Evolutionary conservation across 2,888 invertebrate species (phyloP).

Genomic region (Acrobasis suavella): DNA sequence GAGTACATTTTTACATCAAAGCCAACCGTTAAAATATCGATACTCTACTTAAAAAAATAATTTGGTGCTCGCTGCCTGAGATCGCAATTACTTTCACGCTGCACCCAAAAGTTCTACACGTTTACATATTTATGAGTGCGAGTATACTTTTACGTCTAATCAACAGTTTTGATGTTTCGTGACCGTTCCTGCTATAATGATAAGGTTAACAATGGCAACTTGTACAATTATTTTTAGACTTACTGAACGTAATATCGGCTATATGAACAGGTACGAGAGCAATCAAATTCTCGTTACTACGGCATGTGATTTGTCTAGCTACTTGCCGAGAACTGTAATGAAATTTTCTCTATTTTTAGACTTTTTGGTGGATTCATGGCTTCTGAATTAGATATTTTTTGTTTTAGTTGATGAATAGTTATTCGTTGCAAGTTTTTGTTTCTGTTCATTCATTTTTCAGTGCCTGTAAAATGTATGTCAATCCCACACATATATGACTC

Average conservation of each 20-base stretch:
- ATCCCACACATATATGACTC: no score
- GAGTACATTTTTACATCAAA: background rate
- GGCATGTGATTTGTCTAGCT: slow-evolving; percentile 33
- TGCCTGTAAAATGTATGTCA: no score
- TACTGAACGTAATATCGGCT: slow-evolving; percentile 19
- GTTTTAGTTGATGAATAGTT: background rate
- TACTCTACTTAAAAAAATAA: slow-evolving; percentile 22
- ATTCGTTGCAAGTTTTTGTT: background rate
- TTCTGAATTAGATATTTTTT: background rate
- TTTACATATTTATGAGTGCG: slow-evolving; percentile 24
- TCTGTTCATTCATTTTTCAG: no score
- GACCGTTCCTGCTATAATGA: background rate
- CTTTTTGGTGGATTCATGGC: slow-evolving; percentile 6
- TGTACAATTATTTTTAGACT: slow-evolving; percentile 3
- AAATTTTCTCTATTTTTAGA: slow-evolving; percentile 25
- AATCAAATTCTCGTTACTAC: slow-evolving; percentile 43
- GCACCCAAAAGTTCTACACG: slow-evolving; percentile 22
- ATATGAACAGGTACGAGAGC: slow-evolving; percentile 29
- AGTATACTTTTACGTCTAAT: slow-evolving; percentile 19
- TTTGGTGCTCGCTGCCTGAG: slow-evolving; percentile 16
- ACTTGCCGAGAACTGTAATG: slow-evolving; percentile 27
- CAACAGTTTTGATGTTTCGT: slow-evolving; percentile 4
- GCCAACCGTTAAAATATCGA: slow-evolving; percentile 10
- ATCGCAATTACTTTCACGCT: slow-evolving; percentile 22
- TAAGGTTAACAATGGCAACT: background rate